These are phyloP conservation scores for Phymorhynchus buccinoides DNA, from an alignment of 1,140 invertebrate genomes.

Conservation along the genomic window DNA sequence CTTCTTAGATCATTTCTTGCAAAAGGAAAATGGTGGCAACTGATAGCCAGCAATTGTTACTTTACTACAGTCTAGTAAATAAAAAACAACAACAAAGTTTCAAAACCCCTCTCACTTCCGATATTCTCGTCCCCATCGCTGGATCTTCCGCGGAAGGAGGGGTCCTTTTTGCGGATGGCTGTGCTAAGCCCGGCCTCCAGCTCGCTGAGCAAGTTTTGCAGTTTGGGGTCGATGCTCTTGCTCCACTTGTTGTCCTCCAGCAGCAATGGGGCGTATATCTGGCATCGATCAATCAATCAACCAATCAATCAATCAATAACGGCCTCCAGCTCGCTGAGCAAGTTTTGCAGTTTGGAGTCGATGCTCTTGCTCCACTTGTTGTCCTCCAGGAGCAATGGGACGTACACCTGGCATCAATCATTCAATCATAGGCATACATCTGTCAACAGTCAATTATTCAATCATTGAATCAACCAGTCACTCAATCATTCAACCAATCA, in stretches of 20 bases:
- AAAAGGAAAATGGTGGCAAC: too few species aligned
- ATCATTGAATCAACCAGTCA: too few species aligned
- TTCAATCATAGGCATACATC: too few species aligned
- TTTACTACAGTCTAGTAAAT: too few species aligned
- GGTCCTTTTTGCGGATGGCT: slow-evolving; percentile 71
- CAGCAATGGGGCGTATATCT: slow-evolving; percentile 71
- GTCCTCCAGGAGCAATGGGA: slow-evolving; percentile 74
- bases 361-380: slow-evolving; percentile 74
- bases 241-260: slow-evolving; percentile 76
- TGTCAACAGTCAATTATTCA: too few species aligned
- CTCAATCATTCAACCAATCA: too few species aligned
- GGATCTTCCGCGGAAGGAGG: slow-evolving; percentile 56
- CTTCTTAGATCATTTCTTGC: too few species aligned
- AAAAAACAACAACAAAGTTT: too few species aligned
- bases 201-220: slow-evolving; percentile 75
- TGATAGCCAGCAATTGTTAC: too few species aligned
- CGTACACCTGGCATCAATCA: slow-evolving; percentile 65
- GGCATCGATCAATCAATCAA: too few species aligned
- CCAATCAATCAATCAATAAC: too few species aligned
- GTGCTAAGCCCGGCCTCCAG: slow-evolving; percentile 75
- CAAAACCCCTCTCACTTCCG: slow-evolving; percentile 66
- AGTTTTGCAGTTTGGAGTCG: slow-evolving; percentile 76
- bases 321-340: slow-evolving; percentile 75
- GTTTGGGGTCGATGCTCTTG: slow-evolving; percentile 75
- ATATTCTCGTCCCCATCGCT: slow-evolving; percentile 63